Percentiles rank a stretch among this genome's conserved stretches.
Conservation (phyloP, 2,797 vertebrate species). For the Salmo trutta region DNA sequence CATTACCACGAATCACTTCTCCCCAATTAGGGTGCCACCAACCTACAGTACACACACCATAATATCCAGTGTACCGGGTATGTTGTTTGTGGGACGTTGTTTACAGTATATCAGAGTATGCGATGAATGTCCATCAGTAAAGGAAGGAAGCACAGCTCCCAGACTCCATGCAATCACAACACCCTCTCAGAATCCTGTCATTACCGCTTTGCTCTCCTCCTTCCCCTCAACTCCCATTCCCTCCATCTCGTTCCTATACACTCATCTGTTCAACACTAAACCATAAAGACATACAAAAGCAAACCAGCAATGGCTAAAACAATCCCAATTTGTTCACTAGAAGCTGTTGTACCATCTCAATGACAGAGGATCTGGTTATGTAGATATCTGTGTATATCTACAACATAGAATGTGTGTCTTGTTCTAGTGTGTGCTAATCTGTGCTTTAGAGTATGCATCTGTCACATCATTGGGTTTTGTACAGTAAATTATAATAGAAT, state of each 20-base stretch:
- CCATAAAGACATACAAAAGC: not conserved
- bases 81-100: conserved; percentile 32
- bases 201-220: not conserved
- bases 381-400: not conserved
- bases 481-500: conserved; percentile 1
- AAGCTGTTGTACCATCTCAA: not conserved
- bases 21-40: too few species aligned
- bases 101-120: conserved; percentile 23
- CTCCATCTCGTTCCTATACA: not conserved
- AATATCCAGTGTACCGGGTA: conserved; percentile 55
- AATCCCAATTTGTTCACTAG: not conserved
- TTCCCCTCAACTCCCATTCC: not conserved
- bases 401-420: not conserved
- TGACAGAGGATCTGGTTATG: not conserved
- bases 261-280: not conserved
- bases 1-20: too few species aligned
- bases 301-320: not conserved
- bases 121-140: conserved; percentile 7
- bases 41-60: conserved; percentile 14
- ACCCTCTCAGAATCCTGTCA: not conserved
- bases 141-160: conserved; percentile 37
- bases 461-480: conserved; percentile 1
- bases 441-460: conserved; percentile 6
- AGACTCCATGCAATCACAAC: not conserved
- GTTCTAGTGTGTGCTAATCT: not conserved